A percentile compares a stretch with the other conserved stretches of the same genome.
Conservation (phyloP, 1,140 invertebrate species). For the Chironomus striatipennis region DNA sequence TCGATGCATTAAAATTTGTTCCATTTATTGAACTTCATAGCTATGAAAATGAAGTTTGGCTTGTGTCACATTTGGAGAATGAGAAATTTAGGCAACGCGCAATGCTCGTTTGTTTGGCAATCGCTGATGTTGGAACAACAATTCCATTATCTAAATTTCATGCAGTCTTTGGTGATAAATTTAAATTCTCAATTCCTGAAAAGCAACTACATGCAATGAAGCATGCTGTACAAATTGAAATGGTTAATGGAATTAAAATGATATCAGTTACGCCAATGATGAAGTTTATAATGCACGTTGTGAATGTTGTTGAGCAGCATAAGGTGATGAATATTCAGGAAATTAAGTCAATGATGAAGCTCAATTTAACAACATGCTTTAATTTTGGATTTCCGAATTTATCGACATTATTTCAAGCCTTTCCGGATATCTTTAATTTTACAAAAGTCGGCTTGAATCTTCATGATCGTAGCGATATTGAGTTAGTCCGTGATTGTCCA, state of each 20-base stretch:
- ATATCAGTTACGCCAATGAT: slow-evolving; percentile 34
- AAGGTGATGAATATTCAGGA: slow-evolving; percentile 32
- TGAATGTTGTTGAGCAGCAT: slow-evolving; percentile 33
- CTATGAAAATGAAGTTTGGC: slow-evolving; percentile 32
- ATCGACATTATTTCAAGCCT: slow-evolving; percentile 43
- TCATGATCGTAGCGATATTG: slow-evolving; percentile 34
- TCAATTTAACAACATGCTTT: slow-evolving; percentile 19
- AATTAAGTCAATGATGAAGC: slow-evolving; percentile 29
- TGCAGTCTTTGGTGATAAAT: slow-evolving; percentile 31
- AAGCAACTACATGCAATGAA: slow-evolving; percentile 34
- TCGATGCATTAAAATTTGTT: slow-evolving; percentile 32
- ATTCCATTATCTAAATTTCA: slow-evolving; percentile 30
- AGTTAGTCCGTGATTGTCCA: slow-evolving; percentile 25
- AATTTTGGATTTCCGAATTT: slow-evolving; percentile 39
- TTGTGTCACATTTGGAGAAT: slow-evolving; percentile 37
- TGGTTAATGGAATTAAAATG: slow-evolving; percentile 28
- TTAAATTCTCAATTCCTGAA: slow-evolving; percentile 30
- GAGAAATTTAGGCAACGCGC: slow-evolving; percentile 30
- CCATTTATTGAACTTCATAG: slow-evolving; percentile 35
- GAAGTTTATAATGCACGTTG: slow-evolving; percentile 33
- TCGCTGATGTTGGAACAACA: slow-evolving; percentile 26
- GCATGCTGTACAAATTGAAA: slow-evolving; percentile 33
- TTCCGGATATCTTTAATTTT: slow-evolving; percentile 43
- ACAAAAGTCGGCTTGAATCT: slow-evolving; percentile 27
- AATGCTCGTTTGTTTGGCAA: slow-evolving; percentile 33